Base-by-base conservation (phyloP, 2,888 invertebrate species). In the Cephonodes hylas region DNA sequence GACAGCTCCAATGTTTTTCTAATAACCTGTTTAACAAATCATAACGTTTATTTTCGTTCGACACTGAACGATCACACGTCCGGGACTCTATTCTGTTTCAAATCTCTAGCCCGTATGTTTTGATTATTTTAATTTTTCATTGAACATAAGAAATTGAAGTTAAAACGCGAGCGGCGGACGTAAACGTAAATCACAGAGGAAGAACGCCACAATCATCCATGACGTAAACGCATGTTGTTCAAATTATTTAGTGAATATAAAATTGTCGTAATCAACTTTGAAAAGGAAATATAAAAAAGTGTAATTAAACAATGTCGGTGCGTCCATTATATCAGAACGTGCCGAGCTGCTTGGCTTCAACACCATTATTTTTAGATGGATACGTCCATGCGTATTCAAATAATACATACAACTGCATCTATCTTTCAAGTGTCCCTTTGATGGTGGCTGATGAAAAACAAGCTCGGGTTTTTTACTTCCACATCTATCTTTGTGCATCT, bases 11-110 rank as follows among this genome's bases (percentile, higher is more conserved):
- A 86, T 88, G 88, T 88, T 90, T 87, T 86, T 84, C 86, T 87
- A 89, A 89, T 89, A 90, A 89, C 83, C 84, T 85, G 88, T 88
- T 85, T 83, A 88, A 86, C 85, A 86, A 88, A 89, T 89, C 86
- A 89, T 88, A 87, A 84, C 81, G 87, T 89, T 89, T 91, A 90
- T 90, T 91, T 90, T 88, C 73, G 85, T 89, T 89, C 82, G 75
- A 77, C 81, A 84, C 85, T 83, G 82, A 86, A 83, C 88, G 83
- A 89, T 89, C 89, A 89, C 88, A 89, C 82, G 86, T 85, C 86
- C 88, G 84, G 81, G 81, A 85, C 85, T 86, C 81, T 79, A 85
- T 86, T 89, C 90, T 91, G 91, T 88, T 91, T 90, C 88, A 82
- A 88, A 90, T 91, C 89, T 85, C 73, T 78, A 75, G 73, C 74